Conservation (phyloP, 2,797 vertebrate genomes). For the Sciurus vulgaris region DNA sequence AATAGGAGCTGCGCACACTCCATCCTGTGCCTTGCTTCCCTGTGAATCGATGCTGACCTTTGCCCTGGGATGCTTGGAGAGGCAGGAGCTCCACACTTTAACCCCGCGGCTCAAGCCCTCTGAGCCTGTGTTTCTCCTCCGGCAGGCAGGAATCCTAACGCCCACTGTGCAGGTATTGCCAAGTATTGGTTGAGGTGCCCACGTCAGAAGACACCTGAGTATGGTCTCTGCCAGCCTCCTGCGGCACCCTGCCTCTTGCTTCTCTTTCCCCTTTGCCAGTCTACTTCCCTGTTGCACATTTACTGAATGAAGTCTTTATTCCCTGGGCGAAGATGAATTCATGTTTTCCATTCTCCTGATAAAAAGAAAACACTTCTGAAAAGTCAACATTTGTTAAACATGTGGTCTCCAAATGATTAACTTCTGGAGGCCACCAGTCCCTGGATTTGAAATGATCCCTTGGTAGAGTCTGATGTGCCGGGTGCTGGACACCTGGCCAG, state of each 20-base stretch:
- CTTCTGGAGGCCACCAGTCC: not conserved
- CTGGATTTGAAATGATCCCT: not conserved
- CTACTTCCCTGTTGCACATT: not conserved
- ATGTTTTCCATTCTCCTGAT: not conserved
- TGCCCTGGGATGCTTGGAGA: not conserved
- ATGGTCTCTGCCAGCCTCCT: not conserved
- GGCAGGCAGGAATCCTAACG: not conserved
- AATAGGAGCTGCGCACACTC: not conserved
- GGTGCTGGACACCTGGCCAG: not conserved
- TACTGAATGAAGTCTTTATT: not conserved
- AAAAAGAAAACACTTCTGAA: conserved; percentile 9
- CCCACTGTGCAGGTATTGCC: not conserved
- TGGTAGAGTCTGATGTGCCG: not conserved
- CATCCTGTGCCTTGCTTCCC: not conserved
- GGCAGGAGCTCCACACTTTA: not conserved
- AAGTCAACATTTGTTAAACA: not conserved
- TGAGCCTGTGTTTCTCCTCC: not conserved
- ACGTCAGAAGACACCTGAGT: not conserved
- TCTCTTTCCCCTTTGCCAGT: not conserved
- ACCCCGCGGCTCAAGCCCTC: not conserved
- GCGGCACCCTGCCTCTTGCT: no score
- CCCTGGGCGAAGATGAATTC: not conserved
- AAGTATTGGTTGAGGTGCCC: not conserved
- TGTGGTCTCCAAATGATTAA: not conserved
- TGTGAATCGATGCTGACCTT: not conserved